Percentiles rank a stretch among this genome's conserved stretches.
Conservation (phyloP, 2,113 vertebrate genomes). For the Pseudolaguvia tuberculata region DNA sequence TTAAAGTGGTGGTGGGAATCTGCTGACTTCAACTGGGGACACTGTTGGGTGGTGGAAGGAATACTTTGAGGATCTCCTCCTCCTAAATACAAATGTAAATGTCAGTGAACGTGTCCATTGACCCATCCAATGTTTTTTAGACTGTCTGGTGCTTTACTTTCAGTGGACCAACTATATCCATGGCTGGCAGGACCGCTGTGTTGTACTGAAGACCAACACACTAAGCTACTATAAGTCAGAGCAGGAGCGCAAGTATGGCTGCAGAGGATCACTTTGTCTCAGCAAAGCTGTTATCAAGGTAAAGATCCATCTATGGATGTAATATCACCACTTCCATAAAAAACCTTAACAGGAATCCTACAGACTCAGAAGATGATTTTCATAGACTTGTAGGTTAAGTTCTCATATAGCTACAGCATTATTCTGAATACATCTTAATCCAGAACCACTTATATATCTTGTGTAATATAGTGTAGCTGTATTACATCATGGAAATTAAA, state of each 20-base stretch:
- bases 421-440: no score
- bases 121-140: no score
- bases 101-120: not conserved
- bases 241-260: slow-evolving; percentile 93
- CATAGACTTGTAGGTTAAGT: no score
- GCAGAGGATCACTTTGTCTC: slow-evolving; percentile 92
- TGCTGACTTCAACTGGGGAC: no score
- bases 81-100: not conserved
- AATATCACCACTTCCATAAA: not conserved
- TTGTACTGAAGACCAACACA: slow-evolving; percentile 88
- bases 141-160: slow-evolving; percentile 10
- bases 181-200: slow-evolving; percentile 98
- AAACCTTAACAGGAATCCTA: not conserved
- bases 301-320: slow-evolving; percentile 56
- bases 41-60: no score
- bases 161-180: slow-evolving; percentile 99
- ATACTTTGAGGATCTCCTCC: no score
- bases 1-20: no score
- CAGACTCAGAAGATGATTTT: no score
- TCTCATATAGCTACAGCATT: no score
- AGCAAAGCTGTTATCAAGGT: slow-evolving; percentile 96
- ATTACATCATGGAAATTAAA: not conserved
- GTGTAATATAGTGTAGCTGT: not conserved
- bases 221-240: slow-evolving; percentile 97
- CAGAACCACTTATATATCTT: no score